Evolutionary conservation across 2,113 vertebrate genomes (phyloP).

Genomic region (Chloropsis hardwickii): DNA sequence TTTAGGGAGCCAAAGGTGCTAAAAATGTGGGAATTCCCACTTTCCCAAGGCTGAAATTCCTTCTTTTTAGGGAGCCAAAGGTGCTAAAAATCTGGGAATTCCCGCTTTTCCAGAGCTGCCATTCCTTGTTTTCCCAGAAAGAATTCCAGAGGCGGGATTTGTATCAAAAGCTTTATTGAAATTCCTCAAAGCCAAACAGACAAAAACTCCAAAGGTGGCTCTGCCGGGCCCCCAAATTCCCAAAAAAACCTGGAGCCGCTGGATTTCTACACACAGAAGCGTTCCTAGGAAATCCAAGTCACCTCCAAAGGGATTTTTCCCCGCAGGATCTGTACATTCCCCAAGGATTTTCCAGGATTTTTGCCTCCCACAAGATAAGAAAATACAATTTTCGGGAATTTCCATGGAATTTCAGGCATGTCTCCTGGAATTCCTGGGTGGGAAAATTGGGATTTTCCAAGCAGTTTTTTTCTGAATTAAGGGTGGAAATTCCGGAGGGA

Average conservation of each 20-base stretch:
- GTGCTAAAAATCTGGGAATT: neutral
- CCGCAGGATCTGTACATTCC: neutral
- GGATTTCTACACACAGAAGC: neutral
- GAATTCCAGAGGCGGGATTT: neutral
- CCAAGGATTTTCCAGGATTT: neutral
- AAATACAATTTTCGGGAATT: neutral
- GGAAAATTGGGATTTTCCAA: neutral
- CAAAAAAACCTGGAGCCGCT: neutral
- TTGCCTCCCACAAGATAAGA: neutral
- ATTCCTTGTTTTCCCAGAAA: neutral
- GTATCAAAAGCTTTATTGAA: slow-evolving; percentile 1
- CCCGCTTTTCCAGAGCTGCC: neutral
- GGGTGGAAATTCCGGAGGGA: neutral
- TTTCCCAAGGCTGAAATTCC: neutral
- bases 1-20: neutral
- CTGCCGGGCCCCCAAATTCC: neutral
- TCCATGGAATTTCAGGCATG: neutral
- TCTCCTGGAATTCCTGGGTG: neutral
- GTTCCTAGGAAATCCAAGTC: neutral
- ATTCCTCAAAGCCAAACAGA: neutral
- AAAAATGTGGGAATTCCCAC: accelerated
- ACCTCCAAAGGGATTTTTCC: neutral
- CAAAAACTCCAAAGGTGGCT: neutral
- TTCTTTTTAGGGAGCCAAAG: neutral
- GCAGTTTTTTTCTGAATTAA: neutral